Conservation (phyloP, 1,140 invertebrate genomes). For the Drosophila ananassae region DNA sequence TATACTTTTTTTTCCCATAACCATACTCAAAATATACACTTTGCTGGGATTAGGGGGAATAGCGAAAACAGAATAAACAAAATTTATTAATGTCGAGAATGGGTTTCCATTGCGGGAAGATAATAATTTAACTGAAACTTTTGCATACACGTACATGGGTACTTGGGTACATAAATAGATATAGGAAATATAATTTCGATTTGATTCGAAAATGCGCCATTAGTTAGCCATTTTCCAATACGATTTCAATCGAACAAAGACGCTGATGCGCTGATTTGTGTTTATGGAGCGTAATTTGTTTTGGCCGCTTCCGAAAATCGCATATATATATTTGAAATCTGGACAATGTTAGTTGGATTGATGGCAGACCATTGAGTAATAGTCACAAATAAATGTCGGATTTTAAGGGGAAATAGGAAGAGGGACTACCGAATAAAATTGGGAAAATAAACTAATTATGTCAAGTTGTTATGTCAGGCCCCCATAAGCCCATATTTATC, state of each 20-base stretch:
- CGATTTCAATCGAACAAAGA: conserved; percentile 40
- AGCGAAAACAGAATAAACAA: conserved; percentile 10
- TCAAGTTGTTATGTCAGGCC: neutral
- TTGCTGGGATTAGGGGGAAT: neutral
- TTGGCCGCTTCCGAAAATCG: conserved; percentile 16
- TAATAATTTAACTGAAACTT: conserved; percentile 25
- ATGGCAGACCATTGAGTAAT: conserved; percentile 32
- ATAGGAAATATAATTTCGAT: conserved; percentile 24
- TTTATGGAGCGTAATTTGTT: conserved; percentile 56
- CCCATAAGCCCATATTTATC: conserved; percentile 16
- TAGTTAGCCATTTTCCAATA: conserved; percentile 38
- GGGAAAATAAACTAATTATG: neutral
- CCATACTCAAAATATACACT: neutral
- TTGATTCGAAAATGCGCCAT: conserved; percentile 52
- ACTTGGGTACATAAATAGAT: conserved; percentile 2
- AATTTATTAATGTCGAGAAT: conserved; percentile 20
- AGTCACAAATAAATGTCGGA: conserved; percentile 23
- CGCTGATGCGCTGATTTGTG: conserved; percentile 44
- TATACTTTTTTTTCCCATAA: neutral
- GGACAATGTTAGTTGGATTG: conserved; percentile 32
- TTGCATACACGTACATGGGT: neutral
- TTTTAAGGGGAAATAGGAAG: neutral
- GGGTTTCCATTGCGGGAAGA: conserved; percentile 32
- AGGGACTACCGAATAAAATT: neutral
- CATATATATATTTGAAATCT: conserved; percentile 25